Conservation (phyloP, 2,888 invertebrate species). For the Agonopterix alstromeriana region DNA sequence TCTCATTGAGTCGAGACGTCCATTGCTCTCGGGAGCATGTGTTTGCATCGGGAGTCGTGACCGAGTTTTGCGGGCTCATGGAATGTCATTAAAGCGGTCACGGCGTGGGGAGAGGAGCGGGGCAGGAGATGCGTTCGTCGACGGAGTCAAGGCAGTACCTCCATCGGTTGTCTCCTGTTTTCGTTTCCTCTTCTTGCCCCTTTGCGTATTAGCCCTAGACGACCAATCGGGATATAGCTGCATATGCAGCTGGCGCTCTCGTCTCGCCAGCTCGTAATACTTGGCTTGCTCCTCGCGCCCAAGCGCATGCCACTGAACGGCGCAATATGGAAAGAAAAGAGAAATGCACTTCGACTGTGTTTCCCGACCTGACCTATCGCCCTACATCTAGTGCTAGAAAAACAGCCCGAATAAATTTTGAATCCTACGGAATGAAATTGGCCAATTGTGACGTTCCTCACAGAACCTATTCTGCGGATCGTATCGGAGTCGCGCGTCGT, state of each 20-base stretch:
- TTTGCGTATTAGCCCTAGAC: slow-evolving; percentile 99
- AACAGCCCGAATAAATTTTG: slow-evolving; percentile 77
- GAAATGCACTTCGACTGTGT: slow-evolving; percentile 67
- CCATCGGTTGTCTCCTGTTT: slow-evolving; percentile 98
- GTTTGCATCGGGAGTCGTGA: slow-evolving; percentile 25
- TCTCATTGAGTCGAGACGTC: slow-evolving; percentile 41
- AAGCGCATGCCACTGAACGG: slow-evolving; percentile 98
- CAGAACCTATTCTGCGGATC: slow-evolving; percentile 77
- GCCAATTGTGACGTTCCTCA: slow-evolving; percentile 73
- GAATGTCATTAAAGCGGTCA: background rate
- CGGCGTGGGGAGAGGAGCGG: slow-evolving; percentile 8
- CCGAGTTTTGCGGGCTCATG: slow-evolving; percentile 24
- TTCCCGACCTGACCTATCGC: slow-evolving; percentile 19
- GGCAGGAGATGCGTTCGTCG: slow-evolving; percentile 30
- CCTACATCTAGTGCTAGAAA: slow-evolving; percentile 79
- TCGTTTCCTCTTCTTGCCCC: slow-evolving; percentile 99
- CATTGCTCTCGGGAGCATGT: slow-evolving; percentile 37
- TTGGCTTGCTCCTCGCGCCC: slow-evolving; percentile 99
- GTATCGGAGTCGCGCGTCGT: slow-evolving; percentile 60
- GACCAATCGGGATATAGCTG: slow-evolving; percentile 99
- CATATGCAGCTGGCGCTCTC: slow-evolving; percentile 99
- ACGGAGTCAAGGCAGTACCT: slow-evolving; percentile 84
- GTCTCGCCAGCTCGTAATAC: slow-evolving; percentile 99
- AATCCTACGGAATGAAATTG: slow-evolving; percentile 67
- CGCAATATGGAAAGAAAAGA: slow-evolving; percentile 75